phyloP scores from a whole-genome alignment of 1,140 invertebrate genomes.

The Brachionus koreanus region DNA sequence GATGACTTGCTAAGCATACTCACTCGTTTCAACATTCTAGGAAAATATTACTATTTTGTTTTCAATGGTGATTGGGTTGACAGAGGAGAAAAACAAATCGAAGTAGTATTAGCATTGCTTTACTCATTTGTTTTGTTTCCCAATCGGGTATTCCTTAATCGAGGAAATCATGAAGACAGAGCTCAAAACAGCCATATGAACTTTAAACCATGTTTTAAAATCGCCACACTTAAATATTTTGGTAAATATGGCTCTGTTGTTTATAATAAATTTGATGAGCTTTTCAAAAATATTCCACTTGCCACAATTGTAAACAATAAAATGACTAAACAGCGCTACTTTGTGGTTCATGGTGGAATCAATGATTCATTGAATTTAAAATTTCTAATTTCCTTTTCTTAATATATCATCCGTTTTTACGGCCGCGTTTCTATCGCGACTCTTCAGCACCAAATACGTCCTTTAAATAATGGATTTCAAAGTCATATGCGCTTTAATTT shows the following conservation, averaged over 20 bases:
- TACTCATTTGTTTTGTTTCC: conserved; percentile 28
- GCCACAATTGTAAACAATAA: background rate
- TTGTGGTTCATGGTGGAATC: conserved; percentile 43
- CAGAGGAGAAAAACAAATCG: conserved; percentile 37
- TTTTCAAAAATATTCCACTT: conserved; percentile 3
- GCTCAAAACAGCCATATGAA: conserved; percentile 14
- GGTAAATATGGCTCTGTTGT: background rate
- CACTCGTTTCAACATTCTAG: conserved; percentile 19
- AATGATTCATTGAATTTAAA: conserved; percentile 5
- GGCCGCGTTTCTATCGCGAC: background rate
- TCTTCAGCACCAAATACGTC: background rate
- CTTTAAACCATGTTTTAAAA: conserved; percentile 25
- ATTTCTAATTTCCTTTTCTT: background rate
- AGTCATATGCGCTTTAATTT: background rate
- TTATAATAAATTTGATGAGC: conserved; percentile 2
- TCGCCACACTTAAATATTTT: conserved; percentile 11
- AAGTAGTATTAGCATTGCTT: background rate
- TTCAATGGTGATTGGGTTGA: conserved; percentile 45
- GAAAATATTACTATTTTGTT: conserved; percentile 30
- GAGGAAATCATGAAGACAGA: conserved; percentile 42
- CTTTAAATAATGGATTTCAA: background rate
- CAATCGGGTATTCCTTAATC: conserved; percentile 29
- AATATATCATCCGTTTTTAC: background rate
- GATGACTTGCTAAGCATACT: conserved; percentile 31
- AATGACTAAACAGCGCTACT: background rate